phyloP scores from a whole-genome alignment of 92 coral and sea anemone species.

The Epizoanthus scotinus region DNA sequence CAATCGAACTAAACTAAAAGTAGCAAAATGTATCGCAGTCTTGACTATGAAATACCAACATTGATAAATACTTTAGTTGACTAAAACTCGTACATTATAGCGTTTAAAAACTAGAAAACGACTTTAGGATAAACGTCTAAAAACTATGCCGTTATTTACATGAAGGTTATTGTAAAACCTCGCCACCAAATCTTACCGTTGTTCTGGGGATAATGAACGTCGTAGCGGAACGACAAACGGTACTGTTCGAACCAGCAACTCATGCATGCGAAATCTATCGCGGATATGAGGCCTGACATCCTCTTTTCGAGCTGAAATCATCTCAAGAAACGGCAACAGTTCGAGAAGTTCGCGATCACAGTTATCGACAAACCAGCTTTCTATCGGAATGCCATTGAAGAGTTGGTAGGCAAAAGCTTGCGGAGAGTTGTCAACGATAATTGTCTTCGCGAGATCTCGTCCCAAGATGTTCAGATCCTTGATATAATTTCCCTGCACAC shows the following conservation, averaged over 20 bases:
- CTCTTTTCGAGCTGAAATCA: conserved; percentile 83
- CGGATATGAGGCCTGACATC: conserved; percentile 95
- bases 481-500: conserved; percentile 98
- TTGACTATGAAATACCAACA: not conserved
- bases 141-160: conserved; percentile 35
- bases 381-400: conserved; percentile 98
- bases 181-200: conserved; percentile 3
- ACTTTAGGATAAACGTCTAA: conserved; percentile 9
- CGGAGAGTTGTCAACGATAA: conserved; percentile 99
- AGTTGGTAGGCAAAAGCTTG: conserved; percentile 99
- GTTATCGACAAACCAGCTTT: conserved; percentile 98
- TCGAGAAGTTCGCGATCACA: conserved; percentile 90
- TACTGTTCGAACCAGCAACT: conserved; percentile 59
- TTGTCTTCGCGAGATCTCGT: conserved; percentile 96
- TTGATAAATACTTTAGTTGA: not conserved
- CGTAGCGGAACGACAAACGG: not conserved
- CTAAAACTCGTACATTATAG: conserved; percentile 17
- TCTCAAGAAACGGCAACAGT: conserved; percentile 89
- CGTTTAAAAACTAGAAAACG: conserved; percentile 11
- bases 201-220: not conserved
- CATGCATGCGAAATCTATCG: conserved; percentile 99
- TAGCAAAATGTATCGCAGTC: not conserved
- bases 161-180: conserved; percentile 17
- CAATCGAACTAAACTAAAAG: not conserved
- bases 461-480: conserved; percentile 97